Conservation (phyloP, 2,113 vertebrate species). For the Sus scrofa region T2T-Sscrofa CM000819.6:116730001-116730500, state of each 20-base stretch:
- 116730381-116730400: background rate
- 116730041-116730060: slow-evolving; percentile 71
- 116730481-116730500: background rate
- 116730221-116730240: background rate
- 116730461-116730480: background rate
- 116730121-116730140: slow-evolving; percentile 65
- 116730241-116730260: background rate
- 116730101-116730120: slow-evolving; percentile 64
- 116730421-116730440: background rate
- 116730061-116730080: slow-evolving; percentile 79
- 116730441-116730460: slow-evolving; percentile 41
- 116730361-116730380: background rate
- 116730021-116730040: slow-evolving; percentile 78
- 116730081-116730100: slow-evolving; percentile 64
- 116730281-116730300: background rate
- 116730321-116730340: background rate
- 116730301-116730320: background rate
- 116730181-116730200: background rate
- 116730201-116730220: slow-evolving; percentile 12
- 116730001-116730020: slow-evolving; percentile 62
- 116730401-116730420: background rate
- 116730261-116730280: background rate
- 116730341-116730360: background rate
- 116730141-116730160: slow-evolving; percentile 34
- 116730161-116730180: slow-evolving; percentile 11